Conservation (phyloP, 2,797 vertebrate genomes). For the Enteromius afrohamiltoni region DNA sequence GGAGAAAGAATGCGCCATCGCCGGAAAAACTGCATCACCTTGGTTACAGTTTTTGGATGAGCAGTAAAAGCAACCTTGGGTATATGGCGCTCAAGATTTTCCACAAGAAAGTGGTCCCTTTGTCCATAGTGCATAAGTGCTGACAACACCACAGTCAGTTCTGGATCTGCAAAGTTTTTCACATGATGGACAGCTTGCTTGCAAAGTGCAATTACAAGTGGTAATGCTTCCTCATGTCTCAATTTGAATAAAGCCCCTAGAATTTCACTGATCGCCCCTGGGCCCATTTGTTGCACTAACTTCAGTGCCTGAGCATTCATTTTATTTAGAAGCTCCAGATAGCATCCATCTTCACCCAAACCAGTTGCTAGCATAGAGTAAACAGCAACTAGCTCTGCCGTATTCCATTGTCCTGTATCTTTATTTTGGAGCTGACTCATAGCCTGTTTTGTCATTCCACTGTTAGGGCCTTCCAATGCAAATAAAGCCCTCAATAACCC, state of each 20-base stretch:
- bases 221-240: slow-evolving; percentile 77
- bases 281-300: slow-evolving; percentile 72
- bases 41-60: slow-evolving; percentile 78
- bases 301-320: slow-evolving; percentile 77
- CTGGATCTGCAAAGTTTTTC: slow-evolving; percentile 78
- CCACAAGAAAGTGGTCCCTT: slow-evolving; percentile 79
- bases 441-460: slow-evolving; percentile 71
- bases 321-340: slow-evolving; percentile 79
- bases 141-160: slow-evolving; percentile 81
- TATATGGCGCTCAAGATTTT: slow-evolving; percentile 80
- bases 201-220: slow-evolving; percentile 83
- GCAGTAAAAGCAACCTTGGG: slow-evolving; percentile 72
- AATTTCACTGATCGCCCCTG: slow-evolving; percentile 73
- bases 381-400: slow-evolving; percentile 73
- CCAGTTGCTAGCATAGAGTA: slow-evolving; percentile 80
- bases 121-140: slow-evolving; percentile 86
- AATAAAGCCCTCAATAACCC: slow-evolving; percentile 81
- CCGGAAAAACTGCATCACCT: slow-evolving; percentile 83
- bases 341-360: slow-evolving; percentile 64
- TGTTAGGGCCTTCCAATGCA: slow-evolving; percentile 71
- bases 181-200: slow-evolving; percentile 80
- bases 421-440: slow-evolving; percentile 75
- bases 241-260: slow-evolving; percentile 81
- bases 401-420: slow-evolving; percentile 73
- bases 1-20: slow-evolving; percentile 81